Base-by-base conservation (phyloP, 2,113 vertebrate genomes). In the Tursiops truncatus region DNA sequence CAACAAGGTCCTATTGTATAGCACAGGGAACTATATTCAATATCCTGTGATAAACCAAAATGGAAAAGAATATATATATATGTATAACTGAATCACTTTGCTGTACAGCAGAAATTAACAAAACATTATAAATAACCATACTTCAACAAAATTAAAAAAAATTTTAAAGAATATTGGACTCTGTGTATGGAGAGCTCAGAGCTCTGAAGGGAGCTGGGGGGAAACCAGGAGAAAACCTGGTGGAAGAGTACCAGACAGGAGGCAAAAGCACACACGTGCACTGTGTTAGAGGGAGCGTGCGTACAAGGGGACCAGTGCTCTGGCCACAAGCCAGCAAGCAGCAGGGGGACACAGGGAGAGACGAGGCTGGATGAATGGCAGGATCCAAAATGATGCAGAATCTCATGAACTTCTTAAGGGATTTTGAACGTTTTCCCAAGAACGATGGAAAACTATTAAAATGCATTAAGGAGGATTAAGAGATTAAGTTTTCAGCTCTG, bases 401-500 rank as follows among this genome's bases (percentile, higher is more conserved):
- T 70, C 41, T 58, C n/a, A n/a, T 8, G 53, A 70, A 67, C 58
- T 67, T 85, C 91, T 94, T 74, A 68, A 5, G 20, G 53, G 44
- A 50, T 17, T 63, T 7, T 71, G 77, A 44, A 53, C 7, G 11
- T 33, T 96, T 44, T 88, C 31, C 77, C 47, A 84, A 83, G 50
- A 94, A 94, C 77, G 60, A 62, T 11, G 79, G 36, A 60, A 94
- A 91, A 68, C 5, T 41, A 74, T 17, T 68, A 8, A 70, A 88
- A 77, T 65, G 25, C 28, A 58, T 79, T 58, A 81, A 74, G 56
- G 65, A 73, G 33, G 36, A 84, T 76, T 53, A 92, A 91, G 38
- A 89, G 68, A 90, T n/a, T 20, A 95, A 96, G 65, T 6, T 0
- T 90, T 92, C 38, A 90, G 83, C 68, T 84, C 31, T 31, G n/a